Base-by-base conservation (phyloP, 1,140 invertebrate genomes). In the Steinernema khuongi region DNA sequence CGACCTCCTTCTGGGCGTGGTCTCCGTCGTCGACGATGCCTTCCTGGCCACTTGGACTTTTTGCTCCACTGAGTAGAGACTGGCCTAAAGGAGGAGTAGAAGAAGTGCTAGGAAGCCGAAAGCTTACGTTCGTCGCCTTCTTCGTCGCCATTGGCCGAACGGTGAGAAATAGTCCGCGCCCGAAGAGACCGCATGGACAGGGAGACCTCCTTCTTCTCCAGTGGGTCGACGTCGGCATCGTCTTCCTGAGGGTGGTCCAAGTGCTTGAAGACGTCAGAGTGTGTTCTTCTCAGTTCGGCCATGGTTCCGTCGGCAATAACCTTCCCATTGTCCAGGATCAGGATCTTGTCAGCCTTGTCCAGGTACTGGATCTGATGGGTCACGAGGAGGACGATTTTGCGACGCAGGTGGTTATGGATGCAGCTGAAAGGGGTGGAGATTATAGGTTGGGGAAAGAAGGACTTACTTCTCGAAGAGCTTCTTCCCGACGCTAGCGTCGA, bases 331-430 rank as follows among this genome's bases (percentile, higher is more conserved):
- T 91, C 90, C 76, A 94, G 84, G 1, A 92, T 89, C 41, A 93
- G 85, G 77, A 94, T 92, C 77, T 90, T 88, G 83, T 92, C 89
- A 0, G 91, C 91, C 22, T 89, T 88, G 81, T 90, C 89, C 19
- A 94, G 87, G 83, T 91, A 92, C 81, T 94, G 92, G 1, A 94
- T 86, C 80, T 94, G 92, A 86, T 94, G 92, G 0, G 93, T 94
- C 22, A 92, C 91, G 2, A 94, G 88, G 41, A 94, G 89, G n/a
- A 90, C 87, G 0, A 91, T 91, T 84, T 91, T 92, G 70, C 90
- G 87, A 22, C 87, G 88, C 31, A 94, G 86, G 81, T 91, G 90
- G 0, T 89, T 90, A 75, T 86, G 85, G 29, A 88, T 86, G 50
- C 86, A 86, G 70, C 87, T 88, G 72, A 44, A 77, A 70, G 60